Conservation (phyloP, 2,797 vertebrate genomes). For the Naso thynnoides region DNA sequence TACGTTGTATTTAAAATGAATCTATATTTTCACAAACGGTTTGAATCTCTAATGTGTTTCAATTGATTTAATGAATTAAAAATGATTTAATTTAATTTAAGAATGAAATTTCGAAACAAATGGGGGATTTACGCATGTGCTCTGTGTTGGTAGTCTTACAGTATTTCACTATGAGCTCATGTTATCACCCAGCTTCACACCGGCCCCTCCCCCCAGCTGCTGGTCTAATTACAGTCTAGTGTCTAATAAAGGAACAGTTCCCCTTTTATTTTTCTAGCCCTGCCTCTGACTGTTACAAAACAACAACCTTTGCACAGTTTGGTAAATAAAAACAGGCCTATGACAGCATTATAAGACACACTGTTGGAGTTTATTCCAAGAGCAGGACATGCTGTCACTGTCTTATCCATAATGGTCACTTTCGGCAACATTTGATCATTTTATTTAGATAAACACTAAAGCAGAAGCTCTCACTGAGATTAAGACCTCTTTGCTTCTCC, state of each 20-base stretch:
- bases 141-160: constrained; percentile 12
- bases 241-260: constrained; percentile 82
- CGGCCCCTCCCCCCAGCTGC: constrained; percentile 69
- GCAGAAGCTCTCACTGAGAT: not conserved
- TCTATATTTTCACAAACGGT: not conserved
- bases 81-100: not conserved
- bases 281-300: not conserved
- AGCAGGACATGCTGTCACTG: not conserved
- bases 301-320: constrained; percentile 1
- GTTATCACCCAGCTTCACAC: constrained; percentile 51
- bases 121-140: constrained; percentile 12
- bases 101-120: constrained; percentile 13
- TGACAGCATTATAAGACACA: not conserved
- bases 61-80: not conserved
- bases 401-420: not conserved
- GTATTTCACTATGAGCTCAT: constrained; percentile 30
- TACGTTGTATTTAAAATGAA: not conserved
- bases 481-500: not conserved
- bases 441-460: not conserved
- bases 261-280: constrained; percentile 46
- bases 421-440: not conserved
- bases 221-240: constrained; percentile 80
- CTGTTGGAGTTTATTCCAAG: not conserved
- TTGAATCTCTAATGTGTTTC: not conserved
- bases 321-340: no score